A percentile compares a stretch with the other conserved stretches of the same genome.
Conservation (phyloP, 2,113 vertebrate species). For the Propithecus coquereli region DNA sequence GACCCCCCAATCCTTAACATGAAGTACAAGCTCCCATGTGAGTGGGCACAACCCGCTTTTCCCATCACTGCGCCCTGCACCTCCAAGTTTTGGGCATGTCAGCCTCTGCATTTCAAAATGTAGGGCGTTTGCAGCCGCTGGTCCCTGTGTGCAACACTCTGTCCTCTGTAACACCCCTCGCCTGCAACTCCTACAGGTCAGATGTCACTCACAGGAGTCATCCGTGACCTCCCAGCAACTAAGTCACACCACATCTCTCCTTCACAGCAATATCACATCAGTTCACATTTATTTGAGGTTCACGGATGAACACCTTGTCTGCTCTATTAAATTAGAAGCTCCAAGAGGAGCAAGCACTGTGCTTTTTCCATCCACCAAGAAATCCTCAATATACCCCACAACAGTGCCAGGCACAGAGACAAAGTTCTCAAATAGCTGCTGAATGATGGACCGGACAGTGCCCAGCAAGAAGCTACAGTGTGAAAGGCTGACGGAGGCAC, state of each 20-base stretch:
- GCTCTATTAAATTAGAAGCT: not conserved
- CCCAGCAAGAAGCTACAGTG: not conserved
- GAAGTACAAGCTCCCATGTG: not conserved
- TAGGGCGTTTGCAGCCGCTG: not conserved
- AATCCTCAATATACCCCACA: not conserved
- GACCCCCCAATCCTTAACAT: not conserved
- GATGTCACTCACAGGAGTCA: not conserved
- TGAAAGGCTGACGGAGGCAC: not conserved
- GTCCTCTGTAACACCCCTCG: not conserved
- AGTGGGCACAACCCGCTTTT: accelerated
- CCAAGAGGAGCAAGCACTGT: not conserved
- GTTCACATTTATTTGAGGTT: not conserved
- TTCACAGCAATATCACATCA: not conserved
- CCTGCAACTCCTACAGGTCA: not conserved
- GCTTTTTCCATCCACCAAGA: too few species aligned
- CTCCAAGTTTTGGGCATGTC: not conserved
- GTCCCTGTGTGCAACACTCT: not conserved
- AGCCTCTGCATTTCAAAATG: not conserved
- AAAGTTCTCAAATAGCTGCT: not conserved
- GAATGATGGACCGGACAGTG: too few species aligned
- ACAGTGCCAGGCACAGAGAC: not conserved
- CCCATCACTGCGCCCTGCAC: not conserved
- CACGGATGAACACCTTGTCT: not conserved
- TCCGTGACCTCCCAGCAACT: not conserved
- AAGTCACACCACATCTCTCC: not conserved